Percentiles rank a stretch among this genome's conserved stretches.
Evolutionary conservation across 2,797 vertebrate species (phyloP).

Genomic region (Hydrocynus forskahlii): DNA sequence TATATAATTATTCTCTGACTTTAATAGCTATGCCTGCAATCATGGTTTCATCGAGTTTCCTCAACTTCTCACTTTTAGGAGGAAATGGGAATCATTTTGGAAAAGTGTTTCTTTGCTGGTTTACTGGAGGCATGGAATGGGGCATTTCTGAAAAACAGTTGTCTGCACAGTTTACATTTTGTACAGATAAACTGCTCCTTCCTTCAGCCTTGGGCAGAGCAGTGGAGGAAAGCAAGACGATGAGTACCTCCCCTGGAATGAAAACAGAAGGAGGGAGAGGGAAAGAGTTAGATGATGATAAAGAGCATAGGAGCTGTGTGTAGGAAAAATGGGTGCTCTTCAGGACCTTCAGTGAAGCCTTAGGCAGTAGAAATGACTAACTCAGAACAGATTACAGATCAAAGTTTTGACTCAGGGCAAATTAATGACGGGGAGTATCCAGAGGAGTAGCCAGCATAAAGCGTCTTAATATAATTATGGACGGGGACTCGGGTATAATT

Average conservation of each 20-base stretch:
- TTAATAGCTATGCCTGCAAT: not conserved
- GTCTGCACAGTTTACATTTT: constrained; percentile 39
- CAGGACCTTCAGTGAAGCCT: constrained; percentile 5
- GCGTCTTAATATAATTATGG: constrained; percentile 25
- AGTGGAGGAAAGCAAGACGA: constrained; percentile 15
- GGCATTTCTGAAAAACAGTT: constrained; percentile 28
- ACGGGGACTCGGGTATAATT: not conserved
- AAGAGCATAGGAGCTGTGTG: not conserved
- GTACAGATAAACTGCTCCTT: constrained; percentile 44
- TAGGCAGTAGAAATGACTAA: constrained; percentile 32
- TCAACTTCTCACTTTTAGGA: constrained; percentile 1
- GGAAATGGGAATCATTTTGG: constrained; percentile 18
- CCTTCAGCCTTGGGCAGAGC: constrained; percentile 47
- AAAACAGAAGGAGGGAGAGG: constrained; percentile 16
- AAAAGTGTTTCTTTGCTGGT: constrained; percentile 24
- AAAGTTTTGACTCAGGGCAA: constrained; percentile 16
- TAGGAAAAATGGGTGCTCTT: constrained; percentile 12
- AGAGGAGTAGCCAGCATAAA: constrained; percentile 1
- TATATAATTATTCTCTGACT: not conserved
- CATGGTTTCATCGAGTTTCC: not conserved
- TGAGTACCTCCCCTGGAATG: constrained; percentile 34
- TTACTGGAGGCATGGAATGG: constrained; percentile 35
- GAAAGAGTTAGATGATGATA: constrained; percentile 6
- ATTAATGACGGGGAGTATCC: constrained; percentile 27
- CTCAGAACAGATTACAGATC: constrained; percentile 32